These are phyloP conservation scores for Chrysolina americana DNA, from an alignment of 2,888 invertebrate genomes.

Conservation along the genomic window DNA sequence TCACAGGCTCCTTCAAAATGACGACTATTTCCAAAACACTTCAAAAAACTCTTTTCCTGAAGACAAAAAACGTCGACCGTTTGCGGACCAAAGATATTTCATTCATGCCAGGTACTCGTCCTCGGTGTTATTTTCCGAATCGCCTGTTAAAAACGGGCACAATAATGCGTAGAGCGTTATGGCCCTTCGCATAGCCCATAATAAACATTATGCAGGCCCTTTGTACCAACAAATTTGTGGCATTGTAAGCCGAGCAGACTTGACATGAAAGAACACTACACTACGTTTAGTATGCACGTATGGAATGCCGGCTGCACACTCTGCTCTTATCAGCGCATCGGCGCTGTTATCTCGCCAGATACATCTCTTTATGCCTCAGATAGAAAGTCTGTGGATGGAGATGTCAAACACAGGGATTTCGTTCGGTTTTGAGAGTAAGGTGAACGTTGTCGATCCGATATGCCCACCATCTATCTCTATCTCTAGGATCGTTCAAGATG, in stretches of 20 bases:
- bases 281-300: slow-evolving; percentile 42
- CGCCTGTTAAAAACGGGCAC: slow-evolving; percentile 28
- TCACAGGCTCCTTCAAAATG: too few species aligned
- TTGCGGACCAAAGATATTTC: slow-evolving; percentile 6
- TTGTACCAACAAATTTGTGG: slow-evolving; percentile 62
- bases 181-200: slow-evolving; percentile 39
- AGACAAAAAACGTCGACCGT: too few species aligned
- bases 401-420: slow-evolving; percentile 67
- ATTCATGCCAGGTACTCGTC: slow-evolving; percentile 26
- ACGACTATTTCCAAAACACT: too few species aligned
- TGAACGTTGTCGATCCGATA: slow-evolving; percentile 41
- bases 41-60: too few species aligned
- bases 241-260: slow-evolving; percentile 59
- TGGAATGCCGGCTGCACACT: slow-evolving; percentile 59
- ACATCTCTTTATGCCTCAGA: slow-evolving; percentile 66
- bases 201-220: slow-evolving; percentile 54
- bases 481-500: slow-evolving; percentile 42
- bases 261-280: slow-evolving; percentile 62
- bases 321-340: slow-evolving; percentile 63
- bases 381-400: slow-evolving; percentile 64
- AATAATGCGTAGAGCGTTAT: slow-evolving; percentile 9
- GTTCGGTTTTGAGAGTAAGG: slow-evolving; percentile 44
- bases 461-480: slow-evolving; percentile 43
- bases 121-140: slow-evolving; percentile 24
- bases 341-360: slow-evolving; percentile 63